A percentile compares a stretch with the other conserved stretches of the same genome.
Evolutionary conservation across 2,113 vertebrate species (phyloP).

Genomic region (Columba livia): DNA sequence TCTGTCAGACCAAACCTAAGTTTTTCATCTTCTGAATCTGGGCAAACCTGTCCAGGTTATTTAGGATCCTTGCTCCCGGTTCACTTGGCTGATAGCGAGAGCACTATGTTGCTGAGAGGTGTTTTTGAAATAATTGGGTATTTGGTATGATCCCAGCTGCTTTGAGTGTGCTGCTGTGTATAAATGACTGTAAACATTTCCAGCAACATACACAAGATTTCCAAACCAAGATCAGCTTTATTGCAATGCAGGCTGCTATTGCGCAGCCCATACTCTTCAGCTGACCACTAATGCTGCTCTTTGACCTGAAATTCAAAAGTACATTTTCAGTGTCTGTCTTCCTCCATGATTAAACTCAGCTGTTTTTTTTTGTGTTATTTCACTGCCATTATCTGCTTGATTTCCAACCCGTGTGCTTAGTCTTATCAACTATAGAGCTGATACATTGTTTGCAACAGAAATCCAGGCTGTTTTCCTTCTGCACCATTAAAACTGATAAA

Average conservation of each 20-base stretch:
- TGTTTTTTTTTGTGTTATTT: background rate
- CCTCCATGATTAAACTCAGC: background rate
- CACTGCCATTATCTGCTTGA: background rate
- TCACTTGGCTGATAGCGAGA: background rate
- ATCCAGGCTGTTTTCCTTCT: background rate
- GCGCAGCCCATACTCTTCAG: background rate
- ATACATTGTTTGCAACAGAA: background rate
- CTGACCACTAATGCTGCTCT: background rate
- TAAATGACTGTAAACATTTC: background rate
- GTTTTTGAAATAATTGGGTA: background rate
- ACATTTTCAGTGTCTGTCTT: background rate
- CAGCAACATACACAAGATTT: background rate
- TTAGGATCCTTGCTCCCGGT: background rate
- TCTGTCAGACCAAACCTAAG: background rate
- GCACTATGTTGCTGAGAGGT: background rate
- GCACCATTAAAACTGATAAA: background rate
- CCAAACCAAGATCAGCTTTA: background rate
- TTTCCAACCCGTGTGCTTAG: background rate
- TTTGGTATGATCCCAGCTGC: background rate
- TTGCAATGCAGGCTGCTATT: background rate
- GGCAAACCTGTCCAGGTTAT: accelerated
- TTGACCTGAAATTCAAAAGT: background rate
- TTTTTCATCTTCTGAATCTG: background rate
- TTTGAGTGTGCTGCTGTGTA: background rate
- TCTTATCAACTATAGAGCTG: background rate